Percentiles rank a stretch among this genome's conserved stretches.
phyloP scores from a whole-genome alignment of 2,113 vertebrate genomes.

The Speoplatyrhinus poulsoni region DNA sequence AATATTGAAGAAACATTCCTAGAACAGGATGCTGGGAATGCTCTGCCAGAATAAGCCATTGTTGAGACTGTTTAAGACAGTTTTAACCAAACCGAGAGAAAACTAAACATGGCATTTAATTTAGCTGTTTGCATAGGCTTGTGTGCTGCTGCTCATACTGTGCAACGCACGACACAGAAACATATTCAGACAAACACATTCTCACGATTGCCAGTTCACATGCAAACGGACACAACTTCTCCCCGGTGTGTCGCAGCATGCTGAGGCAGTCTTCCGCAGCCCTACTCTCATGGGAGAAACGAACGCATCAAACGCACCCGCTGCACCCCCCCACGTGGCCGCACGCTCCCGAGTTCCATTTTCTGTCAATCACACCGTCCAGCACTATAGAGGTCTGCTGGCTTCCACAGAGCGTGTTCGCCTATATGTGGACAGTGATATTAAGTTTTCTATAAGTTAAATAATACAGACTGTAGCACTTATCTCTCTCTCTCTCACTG shows the following conservation, averaged over 20 bases:
- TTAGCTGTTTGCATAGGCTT: too few relatives aligned
- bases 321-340: constrained; percentile 57
- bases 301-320: constrained; percentile 52
- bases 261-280: background rate
- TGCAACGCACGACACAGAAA: too few relatives aligned
- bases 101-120: too few relatives aligned
- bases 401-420: constrained; percentile 24
- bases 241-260: background rate
- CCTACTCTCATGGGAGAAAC: constrained; percentile 54
- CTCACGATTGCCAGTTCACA: too few relatives aligned
- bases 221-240: constrained; percentile 5
- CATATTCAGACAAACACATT: background rate
- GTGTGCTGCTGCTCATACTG: too few relatives aligned
- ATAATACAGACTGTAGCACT: background rate
- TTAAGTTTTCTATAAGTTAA: constrained; percentile 19
- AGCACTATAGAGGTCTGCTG: constrained; percentile 20
- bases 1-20: too few relatives aligned
- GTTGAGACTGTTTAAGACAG: too few relatives aligned
- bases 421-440: constrained; percentile 5
- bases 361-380: constrained; percentile 45
- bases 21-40: too few relatives aligned
- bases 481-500: background rate
- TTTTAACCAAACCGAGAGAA: too few relatives aligned
- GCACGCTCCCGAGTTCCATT: constrained; percentile 33
- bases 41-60: too few relatives aligned